Evolutionary conservation across 2,888 invertebrate genomes (phyloP).

Genomic region (Antheraea assamensis): DNA sequence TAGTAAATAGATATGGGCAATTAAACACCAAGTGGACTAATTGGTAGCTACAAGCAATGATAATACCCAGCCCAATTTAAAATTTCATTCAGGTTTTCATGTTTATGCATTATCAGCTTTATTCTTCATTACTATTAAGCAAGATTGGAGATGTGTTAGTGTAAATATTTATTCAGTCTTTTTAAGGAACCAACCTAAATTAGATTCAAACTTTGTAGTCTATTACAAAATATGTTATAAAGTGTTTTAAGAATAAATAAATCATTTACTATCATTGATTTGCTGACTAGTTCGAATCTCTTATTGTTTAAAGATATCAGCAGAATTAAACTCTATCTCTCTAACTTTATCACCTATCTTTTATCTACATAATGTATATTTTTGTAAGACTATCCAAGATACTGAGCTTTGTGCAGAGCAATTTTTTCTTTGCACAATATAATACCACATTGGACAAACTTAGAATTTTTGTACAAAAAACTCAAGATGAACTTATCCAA

Average conservation of each 20-base stretch:
- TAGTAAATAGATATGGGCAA: conserved; percentile 1
- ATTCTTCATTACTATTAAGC: background rate
- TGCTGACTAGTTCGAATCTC: background rate
- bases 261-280: background rate
- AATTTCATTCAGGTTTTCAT: background rate
- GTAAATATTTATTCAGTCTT: background rate
- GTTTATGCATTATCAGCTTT: background rate
- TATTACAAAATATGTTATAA: background rate
- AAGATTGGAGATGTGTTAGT: background rate
- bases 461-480: background rate
- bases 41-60: background rate
- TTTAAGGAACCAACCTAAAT: background rate
- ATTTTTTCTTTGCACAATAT: background rate
- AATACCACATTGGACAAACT: background rate
- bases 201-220: background rate
- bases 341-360: no score
- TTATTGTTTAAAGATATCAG: no score
- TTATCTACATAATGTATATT: background rate
- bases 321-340: no score
- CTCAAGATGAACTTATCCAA: no score
- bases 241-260: background rate
- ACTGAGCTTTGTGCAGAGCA: background rate
- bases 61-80: background rate
- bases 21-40: conserved; percentile 9
- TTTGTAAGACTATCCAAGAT: background rate